Percentiles rank a stretch among this genome's conserved stretches.
Conservation (phyloP, 2,888 invertebrate species). For the Tiliacea citrago region DNA sequence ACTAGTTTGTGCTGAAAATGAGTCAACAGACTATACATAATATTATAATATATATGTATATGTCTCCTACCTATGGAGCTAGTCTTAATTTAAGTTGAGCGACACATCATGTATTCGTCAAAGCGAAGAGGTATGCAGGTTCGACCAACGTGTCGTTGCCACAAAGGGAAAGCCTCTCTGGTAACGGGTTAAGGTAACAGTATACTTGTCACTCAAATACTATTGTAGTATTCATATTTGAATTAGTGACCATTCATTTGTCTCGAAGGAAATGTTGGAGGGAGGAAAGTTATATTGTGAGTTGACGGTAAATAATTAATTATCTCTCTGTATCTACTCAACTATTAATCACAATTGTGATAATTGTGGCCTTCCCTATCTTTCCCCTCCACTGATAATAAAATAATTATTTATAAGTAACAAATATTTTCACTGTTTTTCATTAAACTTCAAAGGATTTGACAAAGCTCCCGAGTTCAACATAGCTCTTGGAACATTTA, state of each 20-base stretch:
- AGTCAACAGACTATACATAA: background rate
- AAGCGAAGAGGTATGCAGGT: background rate
- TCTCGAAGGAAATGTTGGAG: constrained; percentile 3
- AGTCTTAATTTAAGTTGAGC: background rate
- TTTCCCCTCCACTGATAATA: background rate
- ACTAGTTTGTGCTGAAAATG: background rate
- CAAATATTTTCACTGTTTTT: background rate
- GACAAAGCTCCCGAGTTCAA: constrained; percentile 1
- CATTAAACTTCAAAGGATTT: constrained; percentile 18
- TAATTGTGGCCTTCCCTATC: background rate
- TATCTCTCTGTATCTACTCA: background rate
- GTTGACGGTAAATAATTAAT: constrained; percentile 15
- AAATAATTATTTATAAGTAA: background rate
- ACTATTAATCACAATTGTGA: constrained; percentile 12
- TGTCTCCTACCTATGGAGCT: background rate
- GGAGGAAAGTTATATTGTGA: background rate
- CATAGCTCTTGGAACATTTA: constrained; percentile 13
- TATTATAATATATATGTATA: background rate
- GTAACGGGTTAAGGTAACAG: background rate
- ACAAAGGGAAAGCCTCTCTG: constrained; percentile 1
- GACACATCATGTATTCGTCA: background rate
- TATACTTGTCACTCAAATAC: background rate
- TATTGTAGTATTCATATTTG: no score
- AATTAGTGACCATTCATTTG: background rate
- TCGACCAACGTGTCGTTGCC: background rate